Conservation (phyloP, 2,113 vertebrate species). For the Hippoglossus stenolepis region DNA sequence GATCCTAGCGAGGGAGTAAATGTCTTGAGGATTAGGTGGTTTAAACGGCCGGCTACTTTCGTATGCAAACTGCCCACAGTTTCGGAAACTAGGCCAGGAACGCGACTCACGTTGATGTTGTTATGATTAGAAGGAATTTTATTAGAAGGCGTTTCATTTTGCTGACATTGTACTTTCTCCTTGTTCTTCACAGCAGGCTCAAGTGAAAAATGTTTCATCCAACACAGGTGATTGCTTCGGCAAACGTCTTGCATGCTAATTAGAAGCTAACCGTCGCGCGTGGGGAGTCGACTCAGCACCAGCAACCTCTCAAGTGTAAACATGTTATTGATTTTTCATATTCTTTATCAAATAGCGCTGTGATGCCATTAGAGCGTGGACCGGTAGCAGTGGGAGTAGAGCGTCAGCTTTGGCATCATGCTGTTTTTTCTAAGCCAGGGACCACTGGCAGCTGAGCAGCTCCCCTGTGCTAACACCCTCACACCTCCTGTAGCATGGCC, state of each 20-base stretch:
- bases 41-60: slow-evolving; percentile 59
- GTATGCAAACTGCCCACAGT: slow-evolving; percentile 37
- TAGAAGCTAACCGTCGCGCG: neutral
- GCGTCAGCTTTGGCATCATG: slow-evolving; percentile 28
- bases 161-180: neutral
- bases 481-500: slow-evolving; percentile 20
- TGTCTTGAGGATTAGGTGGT: slow-evolving; percentile 43
- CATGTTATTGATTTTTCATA: neutral
- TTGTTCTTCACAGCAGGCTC: too few species aligned
- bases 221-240: slow-evolving; percentile 15
- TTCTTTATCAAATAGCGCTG: slow-evolving; percentile 1
- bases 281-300: neutral
- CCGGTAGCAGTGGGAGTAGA: slow-evolving; percentile 55
- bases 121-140: neutral
- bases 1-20: slow-evolving; percentile 15
- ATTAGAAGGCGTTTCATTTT: neutral
- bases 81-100: slow-evolving; percentile 44
- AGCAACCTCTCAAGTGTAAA: neutral
- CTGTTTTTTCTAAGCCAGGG: slow-evolving; percentile 41
- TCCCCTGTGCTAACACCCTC: slow-evolving; percentile 26
- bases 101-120: slow-evolving; percentile 12
- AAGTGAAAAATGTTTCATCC: neutral
- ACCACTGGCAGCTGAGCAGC: slow-evolving; percentile 54
- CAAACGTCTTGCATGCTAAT: neutral
- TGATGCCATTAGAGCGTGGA: slow-evolving; percentile 13